phyloP scores from a whole-genome alignment of 1,140 invertebrate species.

The Polyergus mexicanus region DNA sequence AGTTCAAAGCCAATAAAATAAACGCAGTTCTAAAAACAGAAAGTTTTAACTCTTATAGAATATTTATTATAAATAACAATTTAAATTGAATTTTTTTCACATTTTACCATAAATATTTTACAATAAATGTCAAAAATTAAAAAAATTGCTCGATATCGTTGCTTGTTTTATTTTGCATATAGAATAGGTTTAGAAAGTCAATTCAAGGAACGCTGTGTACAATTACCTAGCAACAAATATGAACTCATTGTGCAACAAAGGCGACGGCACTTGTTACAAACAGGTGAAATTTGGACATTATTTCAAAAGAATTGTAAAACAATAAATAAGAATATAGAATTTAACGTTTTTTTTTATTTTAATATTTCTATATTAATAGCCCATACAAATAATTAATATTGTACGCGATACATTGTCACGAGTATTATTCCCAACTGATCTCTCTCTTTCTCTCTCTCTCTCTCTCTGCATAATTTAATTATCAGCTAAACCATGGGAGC shows the following conservation, averaged over 20 bases:
- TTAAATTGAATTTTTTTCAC: not conserved
- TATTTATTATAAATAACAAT: not conserved
- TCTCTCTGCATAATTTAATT: constrained; percentile 10
- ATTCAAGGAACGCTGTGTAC: constrained; percentile 61
- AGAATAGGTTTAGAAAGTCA: constrained; percentile 71
- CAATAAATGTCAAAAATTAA: constrained; percentile 5
- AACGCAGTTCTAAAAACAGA: not conserved
- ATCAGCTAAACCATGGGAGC: constrained; percentile 59
- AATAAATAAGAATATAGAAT: not conserved
- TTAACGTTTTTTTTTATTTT: not conserved
- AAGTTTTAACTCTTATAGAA: not conserved
- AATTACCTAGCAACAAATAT: constrained; percentile 52
- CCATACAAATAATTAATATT: constrained; percentile 1
- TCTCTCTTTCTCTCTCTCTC: too few relatives aligned
- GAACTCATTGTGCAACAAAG: constrained; percentile 67
- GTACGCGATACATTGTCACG: not conserved
- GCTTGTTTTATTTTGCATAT: constrained; percentile 30
- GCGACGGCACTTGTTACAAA: constrained; percentile 61
- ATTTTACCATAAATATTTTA: not conserved
- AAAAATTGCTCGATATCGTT: not conserved
- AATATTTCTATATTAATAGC: not conserved
- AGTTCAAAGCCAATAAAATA: not conserved
- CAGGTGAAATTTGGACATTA: constrained; percentile 28
- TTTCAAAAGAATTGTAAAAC: not conserved
- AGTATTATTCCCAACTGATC: not conserved